Evolutionary conservation across 2,113 vertebrate genomes (phyloP), one percentile per base, ranked within the genome.

Genomic region (Hepsetus odoe): DNA sequence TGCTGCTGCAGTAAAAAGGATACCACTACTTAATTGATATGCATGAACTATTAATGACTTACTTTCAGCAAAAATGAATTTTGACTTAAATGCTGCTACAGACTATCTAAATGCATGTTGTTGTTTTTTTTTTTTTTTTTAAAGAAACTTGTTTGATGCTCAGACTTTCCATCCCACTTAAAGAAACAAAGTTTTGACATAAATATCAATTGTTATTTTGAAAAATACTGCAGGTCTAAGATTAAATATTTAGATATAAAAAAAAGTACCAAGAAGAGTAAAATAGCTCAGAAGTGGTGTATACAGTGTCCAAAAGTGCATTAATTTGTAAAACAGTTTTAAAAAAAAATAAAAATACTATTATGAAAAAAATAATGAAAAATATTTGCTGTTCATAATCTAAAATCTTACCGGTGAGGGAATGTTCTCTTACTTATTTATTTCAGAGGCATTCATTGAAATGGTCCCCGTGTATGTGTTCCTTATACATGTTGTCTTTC

Each of bases 381-480:
- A 69, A 0, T 9, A 49, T 42, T 53, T 70, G 30, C 53, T 78
- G 67, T 42, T 75, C 22, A 68, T 32, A 77, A 76, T n/a, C 44
- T 67, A 68, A 83, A 73, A 69, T 53, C 66, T 56, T 80, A 80
- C 61, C 61, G 7, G 62, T 0, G 33, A 73, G 53, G 72, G 77
- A 72, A 79, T 79, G 67, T 72, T 83, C 44, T 28, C 38, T 79
- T 72, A 69, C 35, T 80, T 72, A 83, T 80, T 80, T 79, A 75
- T 73, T 58, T 76, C 53, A 73, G 58, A 83, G 74, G 53, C 62
- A 67, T 67, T 72, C 16, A 68, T 18, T 33, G 35, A 73, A 73
- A 76, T 77, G 62, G 72, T 77, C 77, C 77, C 77, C 74, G 66
- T 83, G 62, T 80, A 59, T 53, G 30, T 76, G 46, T 72, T 68